phyloP scores from a whole-genome alignment of 2,113 vertebrate genomes.

The Fulica atra region DNA sequence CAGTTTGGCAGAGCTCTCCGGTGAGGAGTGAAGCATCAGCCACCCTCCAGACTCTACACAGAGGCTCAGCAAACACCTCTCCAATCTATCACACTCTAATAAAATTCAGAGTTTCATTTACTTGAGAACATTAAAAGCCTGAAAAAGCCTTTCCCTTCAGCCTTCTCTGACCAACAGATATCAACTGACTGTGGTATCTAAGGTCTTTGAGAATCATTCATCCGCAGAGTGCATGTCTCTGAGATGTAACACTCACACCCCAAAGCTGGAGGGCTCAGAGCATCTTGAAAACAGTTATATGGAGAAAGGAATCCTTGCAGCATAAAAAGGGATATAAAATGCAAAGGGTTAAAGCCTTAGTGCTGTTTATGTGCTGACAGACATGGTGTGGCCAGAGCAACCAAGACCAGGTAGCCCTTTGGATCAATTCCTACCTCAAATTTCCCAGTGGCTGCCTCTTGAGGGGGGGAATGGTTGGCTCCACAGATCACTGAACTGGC shows the following conservation, averaged over 20 bases:
- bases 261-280: neutral
- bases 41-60: neutral
- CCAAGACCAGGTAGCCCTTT: neutral
- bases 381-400: neutral
- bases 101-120: neutral
- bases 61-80: neutral
- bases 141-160: neutral
- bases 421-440: neutral
- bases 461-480: accelerated
- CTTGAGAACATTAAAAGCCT: neutral
- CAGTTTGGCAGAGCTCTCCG: neutral
- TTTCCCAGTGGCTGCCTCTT: neutral
- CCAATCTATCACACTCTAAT: neutral
- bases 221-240: neutral
- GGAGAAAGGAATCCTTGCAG: neutral
- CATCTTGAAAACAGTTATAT: neutral
- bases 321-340: neutral
- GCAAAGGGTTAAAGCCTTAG: neutral
- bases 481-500: neutral
- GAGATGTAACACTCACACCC: neutral
- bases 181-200: accelerated
- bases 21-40: neutral
- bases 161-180: neutral
- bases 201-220: neutral
- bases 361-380: neutral